These are phyloP conservation scores for Fukomys damarensis DNA, from an alignment of 2,113 vertebrate species.

Conservation along the genomic window DNA sequence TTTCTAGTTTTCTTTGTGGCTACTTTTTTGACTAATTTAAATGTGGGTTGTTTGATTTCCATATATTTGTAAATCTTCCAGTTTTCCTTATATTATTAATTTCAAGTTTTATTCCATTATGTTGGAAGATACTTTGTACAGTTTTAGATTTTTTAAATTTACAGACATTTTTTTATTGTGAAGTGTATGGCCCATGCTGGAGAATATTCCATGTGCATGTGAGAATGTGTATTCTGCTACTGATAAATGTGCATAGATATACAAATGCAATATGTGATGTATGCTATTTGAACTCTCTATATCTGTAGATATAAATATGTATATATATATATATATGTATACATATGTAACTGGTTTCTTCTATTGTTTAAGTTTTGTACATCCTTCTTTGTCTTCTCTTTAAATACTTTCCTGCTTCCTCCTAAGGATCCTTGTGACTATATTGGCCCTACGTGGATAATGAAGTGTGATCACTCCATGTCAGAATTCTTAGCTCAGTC, in stretches of 20 bases:
- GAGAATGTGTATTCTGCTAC: background rate
- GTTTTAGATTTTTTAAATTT: slow-evolving; percentile 47
- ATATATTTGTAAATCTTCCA: slow-evolving; percentile 29
- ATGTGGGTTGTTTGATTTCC: background rate
- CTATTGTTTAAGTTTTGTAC: background rate
- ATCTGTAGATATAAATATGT: background rate
- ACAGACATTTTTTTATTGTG: slow-evolving; percentile 7
- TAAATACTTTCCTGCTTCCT: background rate
- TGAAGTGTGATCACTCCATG: background rate
- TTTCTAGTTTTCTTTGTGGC: slow-evolving; percentile 7
- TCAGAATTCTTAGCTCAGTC: slow-evolving; percentile 20
- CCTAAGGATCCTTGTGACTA: background rate
- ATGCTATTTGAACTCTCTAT: background rate
- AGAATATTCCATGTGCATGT: background rate
- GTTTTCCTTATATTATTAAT: slow-evolving; percentile 23
- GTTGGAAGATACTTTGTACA: slow-evolving; percentile 12
- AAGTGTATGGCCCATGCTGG: background rate
- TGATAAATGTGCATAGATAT: background rate
- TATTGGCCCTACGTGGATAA: background rate
- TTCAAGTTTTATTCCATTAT: slow-evolving; percentile 49
- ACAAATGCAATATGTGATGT: background rate
- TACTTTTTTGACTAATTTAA: slow-evolving; percentile 13
- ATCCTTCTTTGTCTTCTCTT: background rate
- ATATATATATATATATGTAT: background rate
- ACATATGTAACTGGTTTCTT: background rate